A percentile compares a stretch with the other conserved stretches of the same genome.
These are phyloP conservation scores for Orthosia incerta DNA, from an alignment of 2,888 invertebrate genomes.

Conservation along the genomic window DNA sequence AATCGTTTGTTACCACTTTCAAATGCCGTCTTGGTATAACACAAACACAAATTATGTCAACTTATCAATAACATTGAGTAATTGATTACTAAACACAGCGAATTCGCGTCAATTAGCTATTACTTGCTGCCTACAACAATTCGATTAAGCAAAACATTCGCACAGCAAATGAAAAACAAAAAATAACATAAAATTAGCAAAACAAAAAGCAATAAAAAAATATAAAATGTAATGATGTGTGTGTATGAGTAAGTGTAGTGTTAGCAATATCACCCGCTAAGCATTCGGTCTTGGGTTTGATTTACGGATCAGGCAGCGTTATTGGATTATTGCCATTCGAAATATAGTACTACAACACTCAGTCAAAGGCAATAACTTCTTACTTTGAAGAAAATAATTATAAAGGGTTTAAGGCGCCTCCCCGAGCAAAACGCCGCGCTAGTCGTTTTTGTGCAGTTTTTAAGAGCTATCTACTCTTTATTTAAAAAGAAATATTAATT, in stretches of 20 bases:
- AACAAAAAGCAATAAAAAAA: neutral
- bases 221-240: too few species aligned
- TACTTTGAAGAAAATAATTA: too few species aligned
- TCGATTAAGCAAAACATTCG: conserved; percentile 2
- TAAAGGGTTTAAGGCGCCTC: too few species aligned
- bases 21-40: neutral
- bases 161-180: neutral
- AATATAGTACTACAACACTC: too few species aligned
- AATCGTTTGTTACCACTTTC: neutral
- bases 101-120: neutral
- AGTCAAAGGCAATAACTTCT: too few species aligned
- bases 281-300: neutral
- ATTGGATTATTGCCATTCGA: too few species aligned
- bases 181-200: neutral
- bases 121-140: neutral
- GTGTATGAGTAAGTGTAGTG: neutral
- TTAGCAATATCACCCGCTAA: neutral
- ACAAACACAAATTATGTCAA: neutral
- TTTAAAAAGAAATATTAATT: too few species aligned
- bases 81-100: neutral
- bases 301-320: too few species aligned
- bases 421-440: too few species aligned
- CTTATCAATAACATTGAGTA: neutral
- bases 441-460: too few species aligned
- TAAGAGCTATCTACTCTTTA: too few species aligned